Evolutionary conservation across 2,797 vertebrate genomes (phyloP).

Genomic region (Triplophysa bombifrons): DNA sequence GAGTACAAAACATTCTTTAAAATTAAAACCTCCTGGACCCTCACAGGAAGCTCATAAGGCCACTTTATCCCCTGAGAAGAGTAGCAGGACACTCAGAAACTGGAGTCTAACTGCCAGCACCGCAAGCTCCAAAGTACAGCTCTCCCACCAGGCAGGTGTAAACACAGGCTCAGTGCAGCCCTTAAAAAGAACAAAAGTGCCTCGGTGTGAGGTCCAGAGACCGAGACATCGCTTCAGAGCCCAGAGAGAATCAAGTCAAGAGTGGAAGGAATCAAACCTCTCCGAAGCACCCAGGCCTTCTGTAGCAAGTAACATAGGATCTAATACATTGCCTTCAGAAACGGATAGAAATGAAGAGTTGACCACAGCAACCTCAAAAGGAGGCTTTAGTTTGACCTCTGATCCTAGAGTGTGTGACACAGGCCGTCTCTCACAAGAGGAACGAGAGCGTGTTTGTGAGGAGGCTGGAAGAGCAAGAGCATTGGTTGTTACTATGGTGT

Average conservation of each 20-base stretch:
- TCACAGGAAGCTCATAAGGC: conserved; percentile 39
- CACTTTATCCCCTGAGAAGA: background rate
- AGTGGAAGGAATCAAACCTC: background rate
- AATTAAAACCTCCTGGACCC: conserved; percentile 59
- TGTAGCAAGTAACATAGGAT: conserved; percentile 33
- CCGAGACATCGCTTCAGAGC: background rate
- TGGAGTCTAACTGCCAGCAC: background rate
- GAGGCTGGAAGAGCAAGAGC: conserved; percentile 63
- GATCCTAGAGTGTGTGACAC: conserved; percentile 74
- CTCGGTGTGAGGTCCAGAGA: background rate
- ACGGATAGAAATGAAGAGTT: background rate
- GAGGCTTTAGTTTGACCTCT: conserved; percentile 59
- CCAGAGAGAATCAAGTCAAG: conserved; percentile 30
- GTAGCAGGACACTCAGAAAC: conserved; percentile 23
- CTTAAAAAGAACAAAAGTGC: background rate
- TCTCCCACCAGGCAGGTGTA: conserved; percentile 2
- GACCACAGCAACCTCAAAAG: conserved; percentile 18
- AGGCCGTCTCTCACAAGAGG: conserved; percentile 69
- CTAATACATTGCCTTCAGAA: conserved; percentile 10
- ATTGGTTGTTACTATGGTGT: conserved; percentile 82
- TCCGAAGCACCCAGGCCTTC: conserved; percentile 31
- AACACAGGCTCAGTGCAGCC: background rate
- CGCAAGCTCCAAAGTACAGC: background rate
- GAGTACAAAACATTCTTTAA: conserved; percentile 29
- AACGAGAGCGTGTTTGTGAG: conserved; percentile 72